Evolutionary conservation across 1,140 invertebrate genomes (phyloP), one percentile per base, ranked within the genome.

Genomic region (Coboldia fuscipes): DNA sequence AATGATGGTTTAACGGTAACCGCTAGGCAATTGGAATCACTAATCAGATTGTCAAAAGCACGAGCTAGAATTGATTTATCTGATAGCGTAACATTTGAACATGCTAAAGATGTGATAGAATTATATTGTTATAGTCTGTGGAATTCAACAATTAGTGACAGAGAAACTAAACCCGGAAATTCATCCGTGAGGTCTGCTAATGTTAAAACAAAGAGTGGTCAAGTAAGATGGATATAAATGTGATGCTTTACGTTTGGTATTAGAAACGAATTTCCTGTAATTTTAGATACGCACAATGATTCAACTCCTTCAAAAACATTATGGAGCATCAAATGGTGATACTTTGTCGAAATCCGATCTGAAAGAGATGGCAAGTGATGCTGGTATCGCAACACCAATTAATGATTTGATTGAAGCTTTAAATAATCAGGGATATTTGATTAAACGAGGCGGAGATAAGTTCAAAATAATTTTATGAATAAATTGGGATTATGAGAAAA

Each of bases 41-140:
- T 94, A 30, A 79, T 92, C 23, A 56, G 88, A 47, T 59, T 97
- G 2, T 80, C 85, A 10, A 75, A 89, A 72, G 84, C 88, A 15
- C 60, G 88, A 52, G 86, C 88, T 6, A 73, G 84, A 45, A 47
- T 80, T 12, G 86, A 92, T 50, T 59, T 94, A 30, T 58, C 84
- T 39, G 74, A 78, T 54, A 66, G 72, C 48, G 83, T 78, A 2
- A 84, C 74, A 6, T 63, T 57, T 35, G 45, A 66, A 35, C 88
- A 97, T 62, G 89, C 88, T 4, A 54, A 66, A 35, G 84, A 94
- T 51, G 73, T 92, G 14, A 66, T 94, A 15, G 76, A 86, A 45
- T 67, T 94, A 33, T 70, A 92, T 51, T 73, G 75, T 42, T 70
- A 75, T 47, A 83, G 81, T 46, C 64, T 92, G 47, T 61, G 71